phyloP scores from a whole-genome alignment of 2,113 vertebrate species.

The Bostrychus sinensis region DNA sequence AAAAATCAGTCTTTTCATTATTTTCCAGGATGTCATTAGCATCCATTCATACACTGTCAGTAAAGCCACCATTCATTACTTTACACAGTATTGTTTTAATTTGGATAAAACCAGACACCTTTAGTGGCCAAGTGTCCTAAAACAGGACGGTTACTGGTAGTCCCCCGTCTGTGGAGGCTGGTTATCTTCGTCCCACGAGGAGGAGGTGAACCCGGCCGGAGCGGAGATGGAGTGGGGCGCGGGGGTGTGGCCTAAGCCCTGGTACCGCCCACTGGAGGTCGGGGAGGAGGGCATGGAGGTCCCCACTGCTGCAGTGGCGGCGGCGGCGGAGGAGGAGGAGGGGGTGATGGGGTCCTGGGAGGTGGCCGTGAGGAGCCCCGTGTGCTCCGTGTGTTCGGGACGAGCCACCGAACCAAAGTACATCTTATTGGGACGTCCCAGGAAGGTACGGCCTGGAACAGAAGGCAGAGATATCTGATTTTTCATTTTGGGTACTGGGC shows the following conservation, averaged over 20 bases:
- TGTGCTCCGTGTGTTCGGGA: slow-evolving; percentile 89
- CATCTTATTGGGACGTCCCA: slow-evolving; percentile 90
- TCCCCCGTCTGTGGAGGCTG: not conserved
- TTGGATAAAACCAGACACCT: not conserved
- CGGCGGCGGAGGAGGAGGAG: slow-evolving; percentile 75
- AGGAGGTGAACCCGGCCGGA: slow-evolving; percentile 68
- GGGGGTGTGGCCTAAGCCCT: slow-evolving; percentile 90
- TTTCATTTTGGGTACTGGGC: no score
- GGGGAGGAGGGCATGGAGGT: slow-evolving; percentile 89
- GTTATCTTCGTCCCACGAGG: slow-evolving; percentile 65
- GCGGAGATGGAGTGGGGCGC: slow-evolving; percentile 86
- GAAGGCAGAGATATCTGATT: not conserved
- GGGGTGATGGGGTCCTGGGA: slow-evolving; percentile 82
- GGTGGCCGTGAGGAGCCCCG: slow-evolving; percentile 87
- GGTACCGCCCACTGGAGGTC: slow-evolving; percentile 84
- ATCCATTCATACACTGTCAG: no score
- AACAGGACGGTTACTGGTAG: slow-evolving; percentile 7
- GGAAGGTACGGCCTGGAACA: slow-evolving; percentile 85
- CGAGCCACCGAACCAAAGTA: slow-evolving; percentile 82
- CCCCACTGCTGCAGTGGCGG: not conserved
- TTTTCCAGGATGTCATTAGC: no score
- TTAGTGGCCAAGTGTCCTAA: not conserved
- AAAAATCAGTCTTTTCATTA: no score
- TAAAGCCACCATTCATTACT: no score
- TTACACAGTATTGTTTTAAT: not conserved